Base-by-base conservation (phyloP, 2,888 invertebrate genomes). In the Cryptophagus acutangulus region DNA sequence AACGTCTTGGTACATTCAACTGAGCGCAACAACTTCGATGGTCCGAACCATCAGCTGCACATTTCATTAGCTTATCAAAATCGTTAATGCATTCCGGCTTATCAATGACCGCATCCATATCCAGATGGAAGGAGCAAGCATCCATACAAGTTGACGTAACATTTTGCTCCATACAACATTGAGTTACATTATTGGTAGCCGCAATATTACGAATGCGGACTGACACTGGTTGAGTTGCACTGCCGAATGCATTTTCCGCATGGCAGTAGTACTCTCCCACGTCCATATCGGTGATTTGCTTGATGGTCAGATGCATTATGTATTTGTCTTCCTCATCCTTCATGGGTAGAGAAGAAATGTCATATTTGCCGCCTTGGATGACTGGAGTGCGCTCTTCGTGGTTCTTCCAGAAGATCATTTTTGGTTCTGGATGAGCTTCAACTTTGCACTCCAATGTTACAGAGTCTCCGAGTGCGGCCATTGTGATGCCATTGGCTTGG, bases 251-350 rank as follows among this genome's bases (percentile, higher is more conserved):
- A 63, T 90, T 90, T 67, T 87, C 86, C 0, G 89, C 88, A 63
- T 87, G 85, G 50, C 89, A 90, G 70, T 78, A 87, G 65, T 88
- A 90, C 49, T 86, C 85, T 0, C 88, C 87, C 34, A 81, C 83
- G 61, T 87, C 87, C 16, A 74, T 68, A 36, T 81, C 78, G 2
- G 78, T 71, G 55, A 87, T 78, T 64, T 81, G 81, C 63, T 79
- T 80, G 48, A 89, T 87, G 36, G 78, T 78, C 33, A 89, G 67
- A 14, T 79, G 76, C 86, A 87, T 87, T 2, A 79, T 75, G 66
- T 83, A 85, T 51, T 81, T 79, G 8, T 81, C 76, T 42, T 77
- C 76, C 52, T 82, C 83, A 51, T 84, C 79, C 46, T 76, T 74
- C 48, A 81, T 77, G 29, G 74, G 71, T 2, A 72, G 57, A 1